Percentiles rank a stretch among this genome's conserved stretches.
phyloP scores from a whole-genome alignment of 2,113 vertebrate genomes.

The Barnardius zonarius region DNA sequence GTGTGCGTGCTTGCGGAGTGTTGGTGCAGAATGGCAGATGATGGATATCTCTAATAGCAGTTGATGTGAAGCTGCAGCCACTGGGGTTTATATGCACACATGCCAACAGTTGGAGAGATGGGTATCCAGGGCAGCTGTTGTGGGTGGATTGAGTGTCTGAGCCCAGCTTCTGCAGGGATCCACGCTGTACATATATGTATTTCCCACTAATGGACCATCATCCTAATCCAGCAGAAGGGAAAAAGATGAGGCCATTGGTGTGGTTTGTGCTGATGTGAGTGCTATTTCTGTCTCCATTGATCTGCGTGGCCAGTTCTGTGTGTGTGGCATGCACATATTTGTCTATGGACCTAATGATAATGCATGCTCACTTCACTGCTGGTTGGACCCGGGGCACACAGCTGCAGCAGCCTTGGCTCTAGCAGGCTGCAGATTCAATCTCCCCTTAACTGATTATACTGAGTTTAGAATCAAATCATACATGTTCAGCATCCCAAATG shows the following conservation, averaged over 20 bases:
- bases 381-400: not conserved
- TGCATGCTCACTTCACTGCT: not conserved
- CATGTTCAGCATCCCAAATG: fast-evolving
- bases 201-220: not conserved
- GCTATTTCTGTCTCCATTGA: not conserved
- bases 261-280: not conserved
- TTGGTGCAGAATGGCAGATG: not conserved
- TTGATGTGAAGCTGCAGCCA: fast-evolving
- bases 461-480: not conserved
- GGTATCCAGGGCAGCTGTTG: not conserved
- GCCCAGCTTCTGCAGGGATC: not conserved
- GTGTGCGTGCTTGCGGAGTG: fast-evolving
- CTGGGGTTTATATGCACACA: not conserved
- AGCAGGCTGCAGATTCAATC: not conserved
- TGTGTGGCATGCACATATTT: not conserved
- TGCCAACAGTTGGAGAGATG: fast-evolving
- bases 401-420: not conserved
- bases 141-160: not conserved
- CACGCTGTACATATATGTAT: no score
- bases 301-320: not conserved
- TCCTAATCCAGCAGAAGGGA: not conserved
- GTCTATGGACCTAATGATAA: not conserved
- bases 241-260: not conserved
- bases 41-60: not conserved
- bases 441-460: not conserved